Percentiles rank a stretch among this genome's conserved stretches.
Evolutionary conservation across 2,888 invertebrate species (phyloP).

Genomic region (Nasonia oneida): DNA sequence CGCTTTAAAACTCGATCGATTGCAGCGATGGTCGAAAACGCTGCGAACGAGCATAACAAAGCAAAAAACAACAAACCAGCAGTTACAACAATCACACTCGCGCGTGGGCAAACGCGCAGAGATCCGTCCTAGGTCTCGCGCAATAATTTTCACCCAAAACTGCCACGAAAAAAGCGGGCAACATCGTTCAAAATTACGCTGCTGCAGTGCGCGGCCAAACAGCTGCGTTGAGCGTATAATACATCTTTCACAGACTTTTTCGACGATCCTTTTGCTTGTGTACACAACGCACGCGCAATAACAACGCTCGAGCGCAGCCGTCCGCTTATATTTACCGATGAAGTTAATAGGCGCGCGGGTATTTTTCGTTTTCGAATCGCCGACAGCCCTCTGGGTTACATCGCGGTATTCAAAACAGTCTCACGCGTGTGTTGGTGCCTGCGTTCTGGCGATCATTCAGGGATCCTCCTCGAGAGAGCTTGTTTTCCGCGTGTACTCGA

Average conservation of each 20-base stretch:
- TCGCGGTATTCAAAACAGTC: neutral
- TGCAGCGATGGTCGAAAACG: neutral
- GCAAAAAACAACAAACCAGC: neutral
- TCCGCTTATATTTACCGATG: neutral
- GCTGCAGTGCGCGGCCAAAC: neutral
- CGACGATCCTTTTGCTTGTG: neutral
- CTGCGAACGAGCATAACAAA: neutral
- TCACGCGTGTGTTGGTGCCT: neutral
- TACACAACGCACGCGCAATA: neutral
- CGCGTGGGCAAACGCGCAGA: neutral
- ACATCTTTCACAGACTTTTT: neutral
- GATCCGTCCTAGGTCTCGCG: neutral
- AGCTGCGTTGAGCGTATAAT: slow-evolving; percentile 1
- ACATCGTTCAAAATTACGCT: slow-evolving; percentile 17
- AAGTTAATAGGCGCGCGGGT: slow-evolving; percentile 41
- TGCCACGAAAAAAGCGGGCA: neutral
- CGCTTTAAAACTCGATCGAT: neutral
- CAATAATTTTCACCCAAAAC: slow-evolving; percentile 26
- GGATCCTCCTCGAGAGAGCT: too few species aligned
- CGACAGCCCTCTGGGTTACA: neutral
- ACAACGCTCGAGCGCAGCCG: neutral
- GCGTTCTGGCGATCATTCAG: too few species aligned
- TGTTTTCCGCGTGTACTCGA: too few species aligned
- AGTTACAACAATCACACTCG: neutral
- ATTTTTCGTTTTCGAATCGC: neutral